Conservation (phyloP, 2,888 invertebrate species). For the Pseudanteris insignis region DNA sequence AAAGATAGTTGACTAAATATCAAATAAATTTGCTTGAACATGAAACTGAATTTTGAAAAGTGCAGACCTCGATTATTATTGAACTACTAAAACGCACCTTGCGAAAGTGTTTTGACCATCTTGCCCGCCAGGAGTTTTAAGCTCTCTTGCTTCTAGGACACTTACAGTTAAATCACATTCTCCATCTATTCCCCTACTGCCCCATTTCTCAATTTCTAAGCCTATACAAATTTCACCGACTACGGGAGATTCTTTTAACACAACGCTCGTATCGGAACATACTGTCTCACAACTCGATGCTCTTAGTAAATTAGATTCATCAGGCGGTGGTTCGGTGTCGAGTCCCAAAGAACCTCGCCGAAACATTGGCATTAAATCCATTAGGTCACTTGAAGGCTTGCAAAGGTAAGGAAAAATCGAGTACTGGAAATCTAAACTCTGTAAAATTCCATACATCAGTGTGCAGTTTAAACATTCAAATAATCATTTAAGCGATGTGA, state of each 20-base stretch:
- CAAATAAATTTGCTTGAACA: too few relatives aligned
- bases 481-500: too few relatives aligned
- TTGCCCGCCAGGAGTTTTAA: constrained; percentile 72
- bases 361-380: constrained; percentile 49
- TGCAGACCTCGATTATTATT: too few relatives aligned
- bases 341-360: constrained; percentile 55
- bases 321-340: constrained; percentile 58
- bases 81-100: constrained; percentile 60
- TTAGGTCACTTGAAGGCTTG: constrained; percentile 48
- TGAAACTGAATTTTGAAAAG: background rate
- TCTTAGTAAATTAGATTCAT: constrained; percentile 68
- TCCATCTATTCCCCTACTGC: constrained; percentile 69
- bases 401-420: constrained; percentile 43
- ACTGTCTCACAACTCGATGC: constrained; percentile 84
- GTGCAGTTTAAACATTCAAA: too few relatives aligned
- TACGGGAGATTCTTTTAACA: constrained; percentile 73
- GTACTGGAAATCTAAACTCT: constrained; percentile 53
- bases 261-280: constrained; percentile 80
- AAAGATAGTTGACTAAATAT: too few relatives aligned
- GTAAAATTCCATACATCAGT: too few relatives aligned
- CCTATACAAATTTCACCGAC: constrained; percentile 82
- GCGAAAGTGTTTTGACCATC: constrained; percentile 78
- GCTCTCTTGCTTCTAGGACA: constrained; percentile 80
- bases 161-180: constrained; percentile 74
- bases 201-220: constrained; percentile 79